Conservation (phyloP, 2,888 invertebrate species). For the Pollenia griseotomentosa region DNA sequence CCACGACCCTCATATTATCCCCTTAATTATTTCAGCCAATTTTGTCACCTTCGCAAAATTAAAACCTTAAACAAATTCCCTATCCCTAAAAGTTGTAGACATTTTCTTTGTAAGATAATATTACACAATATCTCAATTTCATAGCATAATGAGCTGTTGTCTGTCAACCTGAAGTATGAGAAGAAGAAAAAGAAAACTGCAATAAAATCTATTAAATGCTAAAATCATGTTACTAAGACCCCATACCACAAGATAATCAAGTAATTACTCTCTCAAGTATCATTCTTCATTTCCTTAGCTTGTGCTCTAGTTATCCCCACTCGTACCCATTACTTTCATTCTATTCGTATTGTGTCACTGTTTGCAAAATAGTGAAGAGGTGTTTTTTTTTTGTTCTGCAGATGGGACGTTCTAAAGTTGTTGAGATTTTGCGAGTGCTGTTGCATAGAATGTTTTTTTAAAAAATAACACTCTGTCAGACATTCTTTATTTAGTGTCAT, state of each 20-base stretch:
- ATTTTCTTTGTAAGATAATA: not conserved
- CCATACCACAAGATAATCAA: slow-evolving; percentile 46
- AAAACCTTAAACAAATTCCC: too few relatives aligned
- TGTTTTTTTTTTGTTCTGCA: slow-evolving; percentile 2
- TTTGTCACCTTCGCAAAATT: too few relatives aligned
- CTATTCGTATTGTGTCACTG: slow-evolving; percentile 1
- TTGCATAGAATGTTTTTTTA: not conserved
- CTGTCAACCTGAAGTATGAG: slow-evolving; percentile 1
- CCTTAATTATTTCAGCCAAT: too few relatives aligned
- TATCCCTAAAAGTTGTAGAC: not conserved
- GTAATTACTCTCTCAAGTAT: slow-evolving; percentile 64
- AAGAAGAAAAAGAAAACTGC: not conserved
- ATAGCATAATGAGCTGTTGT: slow-evolving; percentile 36
- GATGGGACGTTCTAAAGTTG: slow-evolving; percentile 5
- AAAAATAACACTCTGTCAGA: slow-evolving; percentile 32
- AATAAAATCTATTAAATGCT: slow-evolving; percentile 43
- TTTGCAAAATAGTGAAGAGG: slow-evolving; percentile 36
- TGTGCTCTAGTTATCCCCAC: slow-evolving; percentile 49
- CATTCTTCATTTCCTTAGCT: slow-evolving; percentile 36
- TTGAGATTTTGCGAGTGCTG: slow-evolving; percentile 8
- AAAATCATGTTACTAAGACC: slow-evolving; percentile 50
- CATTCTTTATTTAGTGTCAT: slow-evolving; percentile 59
- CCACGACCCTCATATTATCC: too few relatives aligned
- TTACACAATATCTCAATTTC: slow-evolving; percentile 14
- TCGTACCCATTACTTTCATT: slow-evolving; percentile 18